Evolutionary conservation across 2,113 vertebrate species (phyloP).

Genomic region (Stigmatopora nigra): DNA sequence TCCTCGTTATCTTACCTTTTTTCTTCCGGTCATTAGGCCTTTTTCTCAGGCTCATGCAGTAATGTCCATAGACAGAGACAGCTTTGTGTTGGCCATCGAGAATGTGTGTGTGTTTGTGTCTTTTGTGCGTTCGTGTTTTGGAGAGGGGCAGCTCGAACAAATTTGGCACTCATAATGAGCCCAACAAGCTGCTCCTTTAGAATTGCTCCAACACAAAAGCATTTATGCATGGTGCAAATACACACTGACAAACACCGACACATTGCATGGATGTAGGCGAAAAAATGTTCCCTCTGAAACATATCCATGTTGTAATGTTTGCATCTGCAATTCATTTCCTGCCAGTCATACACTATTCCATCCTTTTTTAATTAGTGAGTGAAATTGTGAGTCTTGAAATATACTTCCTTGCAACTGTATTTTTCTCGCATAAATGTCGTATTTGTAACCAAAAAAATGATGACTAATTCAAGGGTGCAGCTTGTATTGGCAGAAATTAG

Average conservation of each 20-base stretch:
- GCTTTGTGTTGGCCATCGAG: conserved; percentile 57
- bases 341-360: no score
- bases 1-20: conserved; percentile 40
- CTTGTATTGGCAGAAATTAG: no score
- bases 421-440: no score
- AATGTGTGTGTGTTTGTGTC: conserved; percentile 30
- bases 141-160: conserved; percentile 36
- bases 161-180: conserved; percentile 56
- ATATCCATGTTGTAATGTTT: conserved; percentile 1
- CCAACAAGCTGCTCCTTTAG: conserved; percentile 54
- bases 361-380: no score
- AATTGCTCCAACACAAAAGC: conserved; percentile 39
- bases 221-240: background rate
- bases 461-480: no score
- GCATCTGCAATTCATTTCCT: no score
- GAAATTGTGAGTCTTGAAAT: no score
- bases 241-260: conserved; percentile 8
- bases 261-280: conserved; percentile 2
- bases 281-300: conserved; percentile 16
- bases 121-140: conserved; percentile 16
- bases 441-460: no score
- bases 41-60: conserved; percentile 51
- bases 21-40: conserved; percentile 57
- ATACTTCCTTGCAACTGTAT: no score
- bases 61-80: conserved; percentile 65